A percentile compares a stretch with the other conserved stretches of the same genome.
Evolutionary conservation across 2,888 invertebrate genomes (phyloP).

Genomic region (Minunthozetes semirufus): DNA sequence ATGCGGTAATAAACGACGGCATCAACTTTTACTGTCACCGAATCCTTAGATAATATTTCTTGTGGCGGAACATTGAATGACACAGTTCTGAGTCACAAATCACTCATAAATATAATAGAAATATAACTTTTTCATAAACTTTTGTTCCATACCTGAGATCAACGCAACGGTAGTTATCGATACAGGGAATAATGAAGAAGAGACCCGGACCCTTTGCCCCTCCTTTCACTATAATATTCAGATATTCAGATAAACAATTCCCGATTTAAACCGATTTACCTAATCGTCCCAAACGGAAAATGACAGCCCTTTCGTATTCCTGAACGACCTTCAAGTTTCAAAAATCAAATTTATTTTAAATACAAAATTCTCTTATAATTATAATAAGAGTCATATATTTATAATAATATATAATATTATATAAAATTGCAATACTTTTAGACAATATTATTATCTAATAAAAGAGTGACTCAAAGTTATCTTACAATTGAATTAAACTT

Average conservation of each 20-base stretch:
- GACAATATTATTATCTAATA: too few relatives aligned
- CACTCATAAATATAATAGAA: not conserved
- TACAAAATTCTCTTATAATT: too few relatives aligned
- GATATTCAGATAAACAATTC: not conserved
- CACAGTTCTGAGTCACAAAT: conserved; percentile 73
- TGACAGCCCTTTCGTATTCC: conserved; percentile 85
- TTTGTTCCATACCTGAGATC: conserved; percentile 6
- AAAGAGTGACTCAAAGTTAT: too few relatives aligned
- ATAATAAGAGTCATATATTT: too few relatives aligned
- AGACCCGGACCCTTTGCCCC: conserved; percentile 92
- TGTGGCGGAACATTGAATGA: conserved; percentile 97
- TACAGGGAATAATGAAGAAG: conserved; percentile 93
- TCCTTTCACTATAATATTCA: conserved; percentile 58
- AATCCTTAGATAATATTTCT: conserved; percentile 56
- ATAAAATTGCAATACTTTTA: too few relatives aligned
- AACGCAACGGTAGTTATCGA: conserved; percentile 71
- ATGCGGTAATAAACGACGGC: conserved; percentile 57
- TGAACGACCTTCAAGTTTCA: conserved; percentile 54
- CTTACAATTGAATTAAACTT: too few relatives aligned
- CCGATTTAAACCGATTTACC: not conserved
- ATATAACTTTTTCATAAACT: not conserved
- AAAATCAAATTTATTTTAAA: too few relatives aligned
- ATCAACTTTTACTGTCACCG: conserved; percentile 46
- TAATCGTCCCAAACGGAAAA: conserved; percentile 81
- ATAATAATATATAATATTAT: too few relatives aligned